These are phyloP conservation scores for Numenius arquata DNA, from an alignment of 2,113 vertebrate species.

Conservation along the genomic window DNA sequence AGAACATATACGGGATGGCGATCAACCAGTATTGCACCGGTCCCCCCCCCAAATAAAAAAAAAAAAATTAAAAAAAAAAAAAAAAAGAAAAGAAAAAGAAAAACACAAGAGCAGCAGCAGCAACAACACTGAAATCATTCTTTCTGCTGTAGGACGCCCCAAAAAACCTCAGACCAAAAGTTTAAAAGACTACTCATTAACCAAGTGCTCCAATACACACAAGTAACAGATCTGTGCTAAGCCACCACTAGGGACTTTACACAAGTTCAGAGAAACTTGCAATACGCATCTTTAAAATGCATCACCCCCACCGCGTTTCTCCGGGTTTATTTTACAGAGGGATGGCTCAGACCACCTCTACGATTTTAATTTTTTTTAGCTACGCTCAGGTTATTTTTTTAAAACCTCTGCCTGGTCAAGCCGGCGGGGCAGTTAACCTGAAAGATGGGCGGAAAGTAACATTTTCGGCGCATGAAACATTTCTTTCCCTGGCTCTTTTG, in stretches of 20 bases:
- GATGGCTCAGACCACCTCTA: background rate
- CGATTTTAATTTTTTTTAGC: background rate
- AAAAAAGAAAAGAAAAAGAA: background rate
- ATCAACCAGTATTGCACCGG: background rate
- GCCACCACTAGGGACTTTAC: constrained; percentile 29
- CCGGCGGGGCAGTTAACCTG: background rate
- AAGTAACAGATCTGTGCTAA: background rate
- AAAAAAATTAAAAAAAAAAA: background rate
- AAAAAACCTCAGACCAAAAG: constrained; percentile 34
- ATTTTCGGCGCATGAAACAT: background rate
- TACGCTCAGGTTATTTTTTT: background rate
- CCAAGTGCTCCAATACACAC: background rate
- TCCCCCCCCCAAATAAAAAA: background rate
- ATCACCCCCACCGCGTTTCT: background rate
- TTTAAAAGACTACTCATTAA: constrained; percentile 2
- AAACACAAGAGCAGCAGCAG: background rate
- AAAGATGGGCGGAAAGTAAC: background rate
- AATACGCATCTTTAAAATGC: background rate
- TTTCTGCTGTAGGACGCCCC: constrained; percentile 1
- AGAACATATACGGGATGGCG: background rate
- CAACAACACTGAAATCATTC: background rate
- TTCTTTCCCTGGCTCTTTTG: background rate
- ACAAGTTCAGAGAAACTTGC: constrained; percentile 39
- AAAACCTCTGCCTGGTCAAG: background rate
- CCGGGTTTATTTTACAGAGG: background rate